Base-by-base conservation (phyloP, 2,888 invertebrate species). In the Aspidiotus rigidus region DNA sequence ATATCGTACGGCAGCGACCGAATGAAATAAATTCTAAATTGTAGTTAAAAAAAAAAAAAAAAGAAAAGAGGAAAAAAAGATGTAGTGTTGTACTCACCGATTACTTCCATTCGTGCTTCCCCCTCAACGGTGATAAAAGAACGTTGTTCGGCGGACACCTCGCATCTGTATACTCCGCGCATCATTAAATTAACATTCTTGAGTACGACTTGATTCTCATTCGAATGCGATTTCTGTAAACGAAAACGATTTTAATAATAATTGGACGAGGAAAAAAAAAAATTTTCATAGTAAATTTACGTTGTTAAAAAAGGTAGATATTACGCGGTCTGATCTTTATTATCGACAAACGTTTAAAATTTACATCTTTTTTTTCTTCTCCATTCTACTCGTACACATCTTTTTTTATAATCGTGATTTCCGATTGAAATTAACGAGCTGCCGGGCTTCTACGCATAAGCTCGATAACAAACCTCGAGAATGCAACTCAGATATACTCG, bases 41-140 rank as follows among this genome's bases (percentile, higher is more conserved):
- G 28, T 28, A 28, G 28, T 28, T 3, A 28, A 28, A 28, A 28
- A 28, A 28, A 28, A 28, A 28, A 28, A 28, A 28, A 28, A 5
- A 28, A 5, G 5, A 28, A 28, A 28, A 28, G 5, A 28, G 28
- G 28, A 28, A 28, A 28, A 28, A 28, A 28, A 28, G 28, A 28
- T 28, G 28, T 28, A 28, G 28, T 28, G 28, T 28, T 28, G 7
- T 16, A 86, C 88, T 86, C 83, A 89, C 89, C 87, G 75, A 89
- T 85, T 75, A 89, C 86, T 80, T 88, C 88, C 87, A 89, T 86
- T 75, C 85, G 82, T 44, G 87, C 86, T 78, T 88, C 88, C 62
- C 85, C 86, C 73, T 86, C 85, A 0, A 85, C 86, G 9, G 88
- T 88, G 5, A 85, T 84, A 76, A 89, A 89, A 73, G 86, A 86